Percentiles rank a stretch among this genome's conserved stretches.
phyloP scores from a whole-genome alignment of 2,797 vertebrate species.

The Selene dorsalis region DNA sequence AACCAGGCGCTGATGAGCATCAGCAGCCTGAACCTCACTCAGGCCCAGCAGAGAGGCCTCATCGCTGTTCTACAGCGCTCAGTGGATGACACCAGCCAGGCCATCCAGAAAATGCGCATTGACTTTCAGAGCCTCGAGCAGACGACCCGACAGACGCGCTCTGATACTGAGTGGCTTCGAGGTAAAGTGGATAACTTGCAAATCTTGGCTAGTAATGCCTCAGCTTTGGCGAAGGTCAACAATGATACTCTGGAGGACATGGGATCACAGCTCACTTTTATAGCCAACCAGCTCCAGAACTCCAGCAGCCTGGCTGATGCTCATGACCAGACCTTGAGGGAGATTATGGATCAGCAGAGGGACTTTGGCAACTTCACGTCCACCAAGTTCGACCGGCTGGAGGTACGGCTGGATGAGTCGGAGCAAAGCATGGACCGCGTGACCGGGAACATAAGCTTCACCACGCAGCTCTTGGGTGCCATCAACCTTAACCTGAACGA shows the following conservation, averaged over 20 bases:
- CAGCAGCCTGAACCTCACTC: slow-evolving; percentile 92
- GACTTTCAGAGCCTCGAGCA: slow-evolving; percentile 93
- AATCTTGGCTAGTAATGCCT: slow-evolving; percentile 87
- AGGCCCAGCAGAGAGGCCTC: slow-evolving; percentile 90
- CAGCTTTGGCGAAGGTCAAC: slow-evolving; percentile 89
- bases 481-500: slow-evolving; percentile 92
- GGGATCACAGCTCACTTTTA: slow-evolving; percentile 87
- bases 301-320: slow-evolving; percentile 88
- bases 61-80: slow-evolving; percentile 89
- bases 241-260: slow-evolving; percentile 93
- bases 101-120: slow-evolving; percentile 90
- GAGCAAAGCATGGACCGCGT: slow-evolving; percentile 91
- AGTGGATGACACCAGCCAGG: slow-evolving; percentile 90
- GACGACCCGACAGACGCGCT: slow-evolving; percentile 88
- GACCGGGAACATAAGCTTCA: slow-evolving; percentile 95
- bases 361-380: slow-evolving; percentile 90
- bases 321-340: slow-evolving; percentile 90
- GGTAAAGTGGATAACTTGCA: slow-evolving; percentile 91
- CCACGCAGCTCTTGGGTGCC: slow-evolving; percentile 91
- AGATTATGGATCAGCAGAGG: slow-evolving; percentile 90
- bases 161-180: slow-evolving; percentile 92
- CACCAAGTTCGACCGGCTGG: slow-evolving; percentile 87
- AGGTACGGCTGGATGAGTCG: slow-evolving; percentile 88
- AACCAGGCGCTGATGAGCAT: slow-evolving; percentile 88
- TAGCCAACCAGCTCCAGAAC: slow-evolving; percentile 91